Conservation (phyloP, 2,797 vertebrate species). For the Myiothlypis chrysogaster region DNA sequence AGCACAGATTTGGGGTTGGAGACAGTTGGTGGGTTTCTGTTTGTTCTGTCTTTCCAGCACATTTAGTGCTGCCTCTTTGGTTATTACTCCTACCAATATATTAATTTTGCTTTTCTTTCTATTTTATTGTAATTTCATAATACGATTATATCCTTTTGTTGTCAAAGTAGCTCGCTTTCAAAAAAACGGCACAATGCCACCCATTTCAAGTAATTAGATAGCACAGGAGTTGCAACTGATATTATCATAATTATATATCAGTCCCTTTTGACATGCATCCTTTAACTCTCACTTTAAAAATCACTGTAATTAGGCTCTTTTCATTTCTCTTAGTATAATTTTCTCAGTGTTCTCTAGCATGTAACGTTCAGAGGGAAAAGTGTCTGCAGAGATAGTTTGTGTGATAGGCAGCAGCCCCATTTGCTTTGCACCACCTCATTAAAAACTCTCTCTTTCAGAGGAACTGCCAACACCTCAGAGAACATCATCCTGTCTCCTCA, state of each 20-base stretch:
- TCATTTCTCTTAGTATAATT: conserved; percentile 8
- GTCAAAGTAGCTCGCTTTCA: not conserved
- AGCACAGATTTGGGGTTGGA: not conserved
- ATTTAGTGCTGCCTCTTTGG: not conserved
- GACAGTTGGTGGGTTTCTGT: not conserved
- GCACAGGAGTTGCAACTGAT: not conserved
- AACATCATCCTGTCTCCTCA: not conserved
- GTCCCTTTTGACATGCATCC: conserved; percentile 4
- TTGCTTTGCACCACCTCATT: not conserved
- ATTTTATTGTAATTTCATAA: not conserved
- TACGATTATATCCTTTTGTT: conserved; percentile 11
- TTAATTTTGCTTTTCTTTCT: not conserved
- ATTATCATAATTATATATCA: conserved; percentile 22
- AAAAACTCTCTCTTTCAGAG: not conserved
- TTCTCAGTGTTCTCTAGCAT: not conserved
- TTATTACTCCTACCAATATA: not conserved
- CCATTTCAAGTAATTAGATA: conserved; percentile 21
- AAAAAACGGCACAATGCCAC: not conserved
- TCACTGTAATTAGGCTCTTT: conserved; percentile 31
- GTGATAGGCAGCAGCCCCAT: not conserved
- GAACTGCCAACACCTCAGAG: not conserved
- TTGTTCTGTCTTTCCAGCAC: not conserved
- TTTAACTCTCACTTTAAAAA: conserved; percentile 12
- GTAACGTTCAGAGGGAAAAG: not conserved
- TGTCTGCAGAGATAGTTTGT: not conserved